phyloP scores from a whole-genome alignment of 1,140 invertebrate species.

The Drosophila parvula region DNA sequence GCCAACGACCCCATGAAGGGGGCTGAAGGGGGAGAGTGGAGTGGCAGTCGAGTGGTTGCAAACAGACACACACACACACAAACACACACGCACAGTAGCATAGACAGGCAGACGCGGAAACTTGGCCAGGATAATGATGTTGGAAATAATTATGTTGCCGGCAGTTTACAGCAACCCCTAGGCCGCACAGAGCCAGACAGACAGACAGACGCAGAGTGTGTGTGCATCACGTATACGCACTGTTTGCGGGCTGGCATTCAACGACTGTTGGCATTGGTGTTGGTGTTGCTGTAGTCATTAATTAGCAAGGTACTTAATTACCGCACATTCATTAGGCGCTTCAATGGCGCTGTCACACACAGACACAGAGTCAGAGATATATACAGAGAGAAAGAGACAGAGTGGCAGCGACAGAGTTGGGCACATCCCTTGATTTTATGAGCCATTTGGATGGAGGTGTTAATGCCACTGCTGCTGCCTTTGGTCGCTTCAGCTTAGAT shows the following conservation, averaged over 20 bases:
- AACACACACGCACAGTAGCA: too few species aligned
- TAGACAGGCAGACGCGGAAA: slow-evolving; percentile 29
- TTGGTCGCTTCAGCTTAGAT: slow-evolving; percentile 49
- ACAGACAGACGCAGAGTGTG: slow-evolving; percentile 24
- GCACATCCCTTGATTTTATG: slow-evolving; percentile 52
- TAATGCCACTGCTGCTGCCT: slow-evolving; percentile 56
- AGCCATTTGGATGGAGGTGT: slow-evolving; percentile 50
- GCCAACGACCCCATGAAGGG: slow-evolving; percentile 58
- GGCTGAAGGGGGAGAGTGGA: background rate
- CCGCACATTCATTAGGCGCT: slow-evolving; percentile 83
- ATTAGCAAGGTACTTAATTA: slow-evolving; percentile 84
- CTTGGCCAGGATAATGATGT: slow-evolving; percentile 59
- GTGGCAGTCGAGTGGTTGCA: slow-evolving; percentile 41
- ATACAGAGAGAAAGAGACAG: background rate
- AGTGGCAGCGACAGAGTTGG: background rate
- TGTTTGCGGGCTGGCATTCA: slow-evolving; percentile 58
- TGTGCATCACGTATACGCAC: slow-evolving; percentile 69
- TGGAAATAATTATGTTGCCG: slow-evolving; percentile 65
- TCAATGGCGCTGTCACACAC: slow-evolving; percentile 68
- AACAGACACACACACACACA: slow-evolving; percentile 23
- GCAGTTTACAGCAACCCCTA: slow-evolving; percentile 59
- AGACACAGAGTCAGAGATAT: background rate
- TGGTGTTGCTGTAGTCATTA: slow-evolving; percentile 80
- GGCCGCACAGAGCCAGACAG: slow-evolving; percentile 18
- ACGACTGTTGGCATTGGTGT: slow-evolving; percentile 66